Base-by-base conservation (phyloP, 2,113 vertebrate genomes). In the Cyphomyrus discorhynchus region DNA sequence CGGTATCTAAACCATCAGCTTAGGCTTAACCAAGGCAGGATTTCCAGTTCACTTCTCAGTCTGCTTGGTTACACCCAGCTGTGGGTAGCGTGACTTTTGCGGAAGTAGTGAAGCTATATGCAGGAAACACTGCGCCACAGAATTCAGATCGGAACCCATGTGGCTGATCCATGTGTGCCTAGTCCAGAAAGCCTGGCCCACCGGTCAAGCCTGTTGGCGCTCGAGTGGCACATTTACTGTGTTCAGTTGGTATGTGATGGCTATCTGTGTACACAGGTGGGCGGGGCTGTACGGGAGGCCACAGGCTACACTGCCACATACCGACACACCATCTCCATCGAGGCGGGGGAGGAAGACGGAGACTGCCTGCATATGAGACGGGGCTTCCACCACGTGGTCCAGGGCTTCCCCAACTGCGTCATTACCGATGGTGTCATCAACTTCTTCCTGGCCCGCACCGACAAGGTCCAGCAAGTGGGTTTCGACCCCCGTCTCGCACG, bases 371-470 rank as follows among this genome's bases (percentile, higher is more conserved):
- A 95, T 45, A 94, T 95, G 0, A 94, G 93, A 21, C 92, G 89
- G 0, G 98, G 97, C 39, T 97, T 95, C 93, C 94, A 99, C 85
- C 97, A 98, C 24, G 86, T 86, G 88, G 95, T 99, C 0, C 87
- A 95, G 0, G 97, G 97, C 8, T 98, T 97, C 92, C 97, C 97
- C 0, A 94, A 93, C 91, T 98, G 98, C 21, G 97, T 99, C 56
- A 96, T 98, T 47, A 95, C 97, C 0, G 98, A 99, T 6, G 98
- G 95, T 0, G 96, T 98, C 3, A 96, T 98, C 58, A 99, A 99
- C 94, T 99, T 99, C 93, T 99, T 99, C 93, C 94, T 99, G 94
- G 98, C 94, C 9, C 96, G 94, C 58, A 98, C 97, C 0, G 95
- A 97, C 47, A 98, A 97, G 92, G 91, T 98, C 87, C 96, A 92